Evolutionary conservation across 2,888 invertebrate species (phyloP).

Genomic region (Ecdyonurus torrentis): DNA sequence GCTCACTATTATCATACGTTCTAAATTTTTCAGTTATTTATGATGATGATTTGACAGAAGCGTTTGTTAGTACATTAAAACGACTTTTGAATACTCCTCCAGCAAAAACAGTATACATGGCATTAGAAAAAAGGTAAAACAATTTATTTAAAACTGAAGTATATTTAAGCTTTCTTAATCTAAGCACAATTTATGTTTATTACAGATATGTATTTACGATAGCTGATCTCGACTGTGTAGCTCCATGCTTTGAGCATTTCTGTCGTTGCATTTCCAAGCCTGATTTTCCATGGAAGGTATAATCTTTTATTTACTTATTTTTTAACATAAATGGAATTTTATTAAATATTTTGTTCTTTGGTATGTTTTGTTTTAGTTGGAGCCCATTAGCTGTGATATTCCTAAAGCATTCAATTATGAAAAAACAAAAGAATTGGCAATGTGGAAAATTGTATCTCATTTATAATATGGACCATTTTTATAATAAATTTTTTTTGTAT

Average conservation of each 20-base stretch:
- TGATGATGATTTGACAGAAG: conserved; percentile 63
- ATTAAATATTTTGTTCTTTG: neutral
- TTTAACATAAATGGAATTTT: neutral
- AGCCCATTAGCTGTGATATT: conserved; percentile 33
- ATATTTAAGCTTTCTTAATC: neutral
- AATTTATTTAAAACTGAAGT: too few relatives aligned
- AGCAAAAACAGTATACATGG: conserved; percentile 47
- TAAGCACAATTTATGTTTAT: conserved; percentile 4
- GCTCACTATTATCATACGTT: conserved; percentile 4
- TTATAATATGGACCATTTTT: neutral
- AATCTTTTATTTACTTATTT: neutral
- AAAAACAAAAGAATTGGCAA: conserved; percentile 53
- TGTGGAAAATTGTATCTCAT: conserved; percentile 46
- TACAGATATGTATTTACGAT: conserved; percentile 63
- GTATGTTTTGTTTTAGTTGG: neutral
- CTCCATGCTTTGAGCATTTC: conserved; percentile 78
- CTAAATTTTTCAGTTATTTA: conserved; percentile 52
- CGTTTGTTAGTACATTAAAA: conserved; percentile 54
- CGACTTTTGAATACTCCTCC: conserved; percentile 41
- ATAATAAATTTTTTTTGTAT: neutral
- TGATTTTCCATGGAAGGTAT: conserved; percentile 39
- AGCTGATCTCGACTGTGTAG: conserved; percentile 61
- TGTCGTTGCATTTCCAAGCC: conserved; percentile 36
- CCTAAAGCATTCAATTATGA: conserved; percentile 70
- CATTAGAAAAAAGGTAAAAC: conserved; percentile 55